phyloP scores from a whole-genome alignment of 2,888 invertebrate species.

The Gandaritis pyraliata region DNA sequence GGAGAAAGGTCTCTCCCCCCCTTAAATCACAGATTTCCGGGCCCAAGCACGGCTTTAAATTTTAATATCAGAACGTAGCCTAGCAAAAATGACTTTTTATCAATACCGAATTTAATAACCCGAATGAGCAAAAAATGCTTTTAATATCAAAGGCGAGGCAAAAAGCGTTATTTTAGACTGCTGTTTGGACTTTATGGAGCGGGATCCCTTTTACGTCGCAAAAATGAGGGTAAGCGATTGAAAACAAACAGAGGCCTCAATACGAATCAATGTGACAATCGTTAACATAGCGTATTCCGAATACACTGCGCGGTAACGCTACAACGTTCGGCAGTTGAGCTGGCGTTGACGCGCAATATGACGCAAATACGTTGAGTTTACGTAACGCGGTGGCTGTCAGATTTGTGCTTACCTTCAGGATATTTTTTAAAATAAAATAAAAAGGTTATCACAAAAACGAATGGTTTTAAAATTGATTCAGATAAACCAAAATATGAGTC shows the following conservation, averaged over 20 bases:
- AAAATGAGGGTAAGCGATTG: conserved; percentile 9
- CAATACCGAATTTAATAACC: conserved; percentile 28
- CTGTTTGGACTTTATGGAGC: conserved; percentile 16
- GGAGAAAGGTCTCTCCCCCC: neutral
- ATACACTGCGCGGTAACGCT: no score
- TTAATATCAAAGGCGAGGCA: conserved; percentile 23
- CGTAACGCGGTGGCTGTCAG: no score
- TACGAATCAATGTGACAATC: no score
- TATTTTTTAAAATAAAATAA: no score
- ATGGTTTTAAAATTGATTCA: no score
- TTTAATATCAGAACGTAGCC: conserved; percentile 26
- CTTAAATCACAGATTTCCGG: neutral
- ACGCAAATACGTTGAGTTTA: no score
- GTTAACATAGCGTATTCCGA: no score
- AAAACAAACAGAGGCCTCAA: conserved; percentile 2
- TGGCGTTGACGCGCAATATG: no score
- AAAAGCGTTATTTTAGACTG: conserved; percentile 11
- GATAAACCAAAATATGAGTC: no score
- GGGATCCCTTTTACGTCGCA: conserved; percentile 11
- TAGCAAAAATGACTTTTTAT: conserved; percentile 15
- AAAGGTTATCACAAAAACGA: no score
- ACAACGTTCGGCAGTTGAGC: no score
- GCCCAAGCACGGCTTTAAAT: conserved; percentile 4
- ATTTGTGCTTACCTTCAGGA: no score
- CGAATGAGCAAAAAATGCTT: conserved; percentile 22